phyloP scores from a whole-genome alignment of 30 jellyfish, hydroid and myxozoan genomes.

The Aurelia aurita region DNA sequence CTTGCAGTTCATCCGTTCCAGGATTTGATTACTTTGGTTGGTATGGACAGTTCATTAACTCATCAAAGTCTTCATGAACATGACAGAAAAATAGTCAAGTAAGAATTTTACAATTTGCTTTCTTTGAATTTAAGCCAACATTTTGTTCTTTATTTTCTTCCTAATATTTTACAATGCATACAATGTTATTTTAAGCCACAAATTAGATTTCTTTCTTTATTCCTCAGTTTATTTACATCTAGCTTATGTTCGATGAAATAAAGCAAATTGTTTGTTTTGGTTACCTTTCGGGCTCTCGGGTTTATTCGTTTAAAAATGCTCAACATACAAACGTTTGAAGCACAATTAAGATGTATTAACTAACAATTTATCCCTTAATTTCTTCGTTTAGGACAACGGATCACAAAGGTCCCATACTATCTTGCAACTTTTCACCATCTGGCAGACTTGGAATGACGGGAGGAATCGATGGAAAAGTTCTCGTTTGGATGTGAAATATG shows the following conservation, averaged over 20 bases:
- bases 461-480: constrained; percentile 89
- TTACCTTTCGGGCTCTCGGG: neutral
- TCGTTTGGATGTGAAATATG: constrained; percentile 71
- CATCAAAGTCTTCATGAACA: constrained; percentile 61
- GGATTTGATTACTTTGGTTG: constrained; percentile 64
- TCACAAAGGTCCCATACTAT: constrained; percentile 87
- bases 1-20: constrained; percentile 79
- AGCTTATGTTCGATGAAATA: neutral
- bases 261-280: neutral
- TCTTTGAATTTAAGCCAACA: neutral
- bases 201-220: no score
- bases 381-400: constrained; percentile 55
- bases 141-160: neutral
- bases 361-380: neutral
- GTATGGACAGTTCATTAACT: constrained; percentile 73
- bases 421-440: constrained; percentile 77
- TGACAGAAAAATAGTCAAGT: constrained; percentile 57
- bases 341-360: neutral
- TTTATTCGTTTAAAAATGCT: neutral
- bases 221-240: neutral
- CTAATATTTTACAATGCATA: no score
- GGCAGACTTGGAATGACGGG: constrained; percentile 88
- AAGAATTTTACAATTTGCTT: neutral
- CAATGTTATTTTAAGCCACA: no score
- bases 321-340: neutral